Base-by-base conservation (phyloP, 1,140 invertebrate species). In the Brachionus sp. region DNA sequence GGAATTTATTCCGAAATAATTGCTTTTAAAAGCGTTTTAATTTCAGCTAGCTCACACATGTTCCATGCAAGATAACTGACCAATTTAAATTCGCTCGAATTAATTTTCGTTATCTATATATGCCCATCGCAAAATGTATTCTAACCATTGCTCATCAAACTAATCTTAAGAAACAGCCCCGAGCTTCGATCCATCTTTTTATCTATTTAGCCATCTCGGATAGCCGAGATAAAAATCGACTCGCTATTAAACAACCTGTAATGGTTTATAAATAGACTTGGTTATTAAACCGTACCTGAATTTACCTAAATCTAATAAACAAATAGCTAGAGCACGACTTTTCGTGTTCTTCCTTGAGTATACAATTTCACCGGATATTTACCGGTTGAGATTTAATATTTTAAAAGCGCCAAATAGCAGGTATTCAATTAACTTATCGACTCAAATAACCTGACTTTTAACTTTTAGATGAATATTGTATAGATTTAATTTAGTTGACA, bases 141-240 rank as follows among this genome's bases (percentile, higher is more conserved):
- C 66, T 70, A 70, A 70, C 66, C 35, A 70, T 70, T 70, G 66
- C 66, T 70, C 66, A 70, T 70, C 66, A 70, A 70, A 70, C 66
- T 44, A 70, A 70, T 70, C 66, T 70, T 70, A 37, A 23, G 5
- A 39, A 70, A 70, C 33, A 19, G 35, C 66, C 66, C 35, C 35
- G 35, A 70, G 35, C 33, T 19, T 70, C 16, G 13, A 70, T 70
- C 66, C 33, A 70, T 70, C 66, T 70, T 42, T 39, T 70, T 70
- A 70, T 70, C 66, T 70, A 70, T 70, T 70, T 39, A 70, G n/a
- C 66, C 66, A 70, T 70, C 66, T 70, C 12, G 9, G 64, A 66
- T 66, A 66, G 33, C 64, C 25, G 29, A 66, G 33, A 66, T 66
- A 66, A 66, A 46, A 37, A 9, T 39, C 13, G 16, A 42, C 37